Base-by-base conservation (phyloP, 1,140 invertebrate species). In the Nephotettix cincticeps region DNA sequence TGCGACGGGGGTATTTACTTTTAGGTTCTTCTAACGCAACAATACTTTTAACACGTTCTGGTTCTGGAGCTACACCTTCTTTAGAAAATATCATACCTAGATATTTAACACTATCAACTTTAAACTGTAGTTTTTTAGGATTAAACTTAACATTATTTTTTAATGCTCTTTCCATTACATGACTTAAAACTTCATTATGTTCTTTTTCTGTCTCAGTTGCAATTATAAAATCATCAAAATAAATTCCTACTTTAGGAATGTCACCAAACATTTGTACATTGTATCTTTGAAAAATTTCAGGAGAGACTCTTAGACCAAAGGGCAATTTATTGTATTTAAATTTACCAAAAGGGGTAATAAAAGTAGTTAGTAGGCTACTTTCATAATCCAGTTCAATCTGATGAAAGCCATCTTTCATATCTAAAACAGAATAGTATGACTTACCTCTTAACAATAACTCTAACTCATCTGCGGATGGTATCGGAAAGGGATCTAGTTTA, bases 101-200 rank as follows among this genome's bases (percentile, higher is more conserved):
- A 75, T 81, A 83, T 9, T 71, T 56, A 1, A 84, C 77, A 79
- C 83, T 79, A 61, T 78, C 77, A 70, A 74, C 72, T 28, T 83
- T 68, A 73, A 85, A 85, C 69, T 82, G 76, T 65, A 81, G 84
- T 77, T 85, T 84, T n/a, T 78, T 76, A 0, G 79, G 80, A 75
- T 85, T 78, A 21, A 83, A 28, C 76, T 83, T 83, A 28, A 85
- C 72, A 64, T 80, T 79, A 70, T 77, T 36, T 69, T 77, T 29
- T 61, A 75, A 72, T 13, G 85, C 64, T 69, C 75, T 72, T 14
- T 77, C 43, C 54, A 84, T 82, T 3, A 84, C 77, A 69, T 77
- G 70, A 61, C 56, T 67, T 29, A 81, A 63, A 36, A 76, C 76
- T 28, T 70, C 1, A 14, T 73, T 61, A 69, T 80, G 78, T 76